Evolutionary conservation across 2,797 vertebrate species (phyloP), one percentile per base, ranked within the genome.

Genomic region (Typhlichthys eigenmanni): DNA sequence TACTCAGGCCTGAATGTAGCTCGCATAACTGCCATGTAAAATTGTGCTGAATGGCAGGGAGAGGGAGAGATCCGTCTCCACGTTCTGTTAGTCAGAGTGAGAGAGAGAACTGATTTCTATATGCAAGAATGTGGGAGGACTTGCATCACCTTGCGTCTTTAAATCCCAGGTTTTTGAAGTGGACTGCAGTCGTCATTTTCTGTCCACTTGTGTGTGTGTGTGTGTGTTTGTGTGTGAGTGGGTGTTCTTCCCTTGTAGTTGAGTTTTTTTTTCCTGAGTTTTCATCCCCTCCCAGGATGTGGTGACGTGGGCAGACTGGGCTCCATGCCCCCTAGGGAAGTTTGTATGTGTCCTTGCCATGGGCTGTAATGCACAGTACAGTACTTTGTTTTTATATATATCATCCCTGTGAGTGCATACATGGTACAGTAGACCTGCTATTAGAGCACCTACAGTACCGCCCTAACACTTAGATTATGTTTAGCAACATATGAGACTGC

Each of bases 1-100:
- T 56, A 57, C 80, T 85, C 76, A 76, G 77, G 82, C 81, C 75
- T 92, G 84, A 76, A 87, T 79, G 81, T 64, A 79, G 80, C 74
- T 62, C 61, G 78, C 82, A 60, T 76, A 66, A 78, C 69, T 64
- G 75, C 81, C 80, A 77, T 80, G 69, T 83, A 81, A 86, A 85
- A 89, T 84, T 61, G 71, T 67, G 67, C 83, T 85, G 73, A 87
- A 87, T 85, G 48, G 70, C 64, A 71, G 69, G 60, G 66, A 51
- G 45, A 51, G 1, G 16, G 16, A 52, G n/a, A 70, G 46, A 64
- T 49, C 38, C 1, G 58, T 55, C 66, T 80, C 66, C 52, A 66
- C 72, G 24, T 65, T 69, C 75, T 59, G 52, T 59, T 48, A 68
- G 68, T 82, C 68, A 49, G 49, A 68, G 63, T 64, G 71, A 63